phyloP scores from a whole-genome alignment of 2,113 vertebrate species.

The Paradoxurus hermaphroditus region DNA sequence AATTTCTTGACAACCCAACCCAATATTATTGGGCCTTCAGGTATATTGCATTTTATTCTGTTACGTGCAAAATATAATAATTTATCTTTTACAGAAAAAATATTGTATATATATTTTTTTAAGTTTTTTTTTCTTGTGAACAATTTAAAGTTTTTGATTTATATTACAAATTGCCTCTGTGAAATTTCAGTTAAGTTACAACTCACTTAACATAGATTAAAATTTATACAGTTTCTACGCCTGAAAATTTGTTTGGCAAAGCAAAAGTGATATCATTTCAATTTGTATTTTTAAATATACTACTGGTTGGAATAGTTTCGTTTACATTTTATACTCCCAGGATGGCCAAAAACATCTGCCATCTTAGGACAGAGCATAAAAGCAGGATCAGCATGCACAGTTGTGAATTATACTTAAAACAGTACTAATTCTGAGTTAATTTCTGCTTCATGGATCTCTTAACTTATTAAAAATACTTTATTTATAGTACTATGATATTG shows the following conservation, averaged over 20 bases:
- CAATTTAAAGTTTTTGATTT: not conserved
- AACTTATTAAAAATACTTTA: not conserved
- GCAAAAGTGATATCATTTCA: not conserved
- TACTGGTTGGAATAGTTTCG: not conserved
- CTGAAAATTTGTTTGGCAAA: not conserved
- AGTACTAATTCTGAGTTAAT: not conserved
- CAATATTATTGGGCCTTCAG: not conserved
- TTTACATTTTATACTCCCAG: not conserved
- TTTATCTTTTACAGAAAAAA: not conserved
- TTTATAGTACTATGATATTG: not conserved
- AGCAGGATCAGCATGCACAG: not conserved
- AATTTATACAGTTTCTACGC: not conserved
- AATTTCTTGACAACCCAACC: not conserved
- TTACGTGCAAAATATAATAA: not conserved
- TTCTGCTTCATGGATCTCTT: not conserved
- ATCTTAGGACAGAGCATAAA: not conserved
- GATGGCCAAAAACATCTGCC: not conserved
- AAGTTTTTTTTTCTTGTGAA: not conserved
- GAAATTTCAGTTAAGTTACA: not conserved
- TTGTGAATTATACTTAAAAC: not conserved
- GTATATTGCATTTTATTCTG: not conserved
- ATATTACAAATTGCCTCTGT: not conserved
- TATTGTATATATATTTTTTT: not conserved
- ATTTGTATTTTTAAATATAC: not conserved
- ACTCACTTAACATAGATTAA: not conserved